Conservation (phyloP, 2,113 vertebrate genomes). For the Periophthalmodon schlosseri region DNA sequence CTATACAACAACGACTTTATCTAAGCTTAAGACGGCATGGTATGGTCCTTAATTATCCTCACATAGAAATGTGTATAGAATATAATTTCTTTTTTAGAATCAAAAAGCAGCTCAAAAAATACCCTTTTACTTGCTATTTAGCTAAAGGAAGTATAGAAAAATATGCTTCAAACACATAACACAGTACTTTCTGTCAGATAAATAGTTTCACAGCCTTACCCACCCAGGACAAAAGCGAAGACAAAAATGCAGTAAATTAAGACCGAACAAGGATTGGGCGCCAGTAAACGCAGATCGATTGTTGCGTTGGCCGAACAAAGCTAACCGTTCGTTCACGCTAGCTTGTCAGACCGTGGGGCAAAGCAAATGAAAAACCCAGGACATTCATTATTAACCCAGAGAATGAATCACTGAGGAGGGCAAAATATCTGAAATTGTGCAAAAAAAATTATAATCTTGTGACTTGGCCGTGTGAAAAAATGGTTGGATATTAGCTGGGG, state of each 20-base stretch:
- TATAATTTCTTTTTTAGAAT: too few species aligned
- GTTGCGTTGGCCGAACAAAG: constrained; percentile 16
- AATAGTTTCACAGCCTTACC: not conserved
- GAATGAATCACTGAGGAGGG: constrained; percentile 46
- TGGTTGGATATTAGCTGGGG: constrained; percentile 41
- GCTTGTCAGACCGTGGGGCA: constrained; percentile 38
- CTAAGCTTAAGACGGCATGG: too few species aligned
- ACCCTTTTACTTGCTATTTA: too few species aligned
- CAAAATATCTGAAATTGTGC: constrained; percentile 50
- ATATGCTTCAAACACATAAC: not conserved
- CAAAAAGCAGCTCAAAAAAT: too few species aligned
- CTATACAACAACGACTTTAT: too few species aligned
- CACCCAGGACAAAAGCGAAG: not conserved
- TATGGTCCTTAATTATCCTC: too few species aligned
- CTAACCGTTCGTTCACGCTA: constrained; percentile 41
- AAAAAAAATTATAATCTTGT: constrained; percentile 41
- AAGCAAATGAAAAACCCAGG: constrained; percentile 58
- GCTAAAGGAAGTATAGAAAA: not conserved
- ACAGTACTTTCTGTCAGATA: not conserved
- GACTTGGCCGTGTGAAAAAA: constrained; percentile 27
- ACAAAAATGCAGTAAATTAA: constrained; percentile 15
- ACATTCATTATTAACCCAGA: constrained; percentile 55
- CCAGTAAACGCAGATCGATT: not conserved
- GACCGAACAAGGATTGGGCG: not conserved
- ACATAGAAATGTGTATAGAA: too few species aligned